These are phyloP conservation scores for Pseudorhombus dupliciocellatus DNA, from an alignment of 2,113 vertebrate species.

Conservation along the genomic window DNA sequence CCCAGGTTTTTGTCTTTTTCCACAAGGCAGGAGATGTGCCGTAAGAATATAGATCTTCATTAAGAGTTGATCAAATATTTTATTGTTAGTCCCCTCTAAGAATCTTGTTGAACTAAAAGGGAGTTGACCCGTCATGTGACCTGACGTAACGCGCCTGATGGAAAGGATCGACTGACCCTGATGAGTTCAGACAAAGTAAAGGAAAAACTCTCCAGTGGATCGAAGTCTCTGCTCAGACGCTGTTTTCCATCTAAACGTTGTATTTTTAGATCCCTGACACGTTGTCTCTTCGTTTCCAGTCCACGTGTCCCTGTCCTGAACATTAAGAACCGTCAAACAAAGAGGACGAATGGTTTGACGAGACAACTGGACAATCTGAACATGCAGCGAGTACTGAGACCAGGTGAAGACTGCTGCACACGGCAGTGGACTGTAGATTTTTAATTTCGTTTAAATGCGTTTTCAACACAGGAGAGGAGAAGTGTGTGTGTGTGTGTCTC, in stretches of 20 bases:
- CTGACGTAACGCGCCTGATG: not conserved
- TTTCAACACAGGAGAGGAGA: conserved; percentile 10
- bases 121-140: not conserved
- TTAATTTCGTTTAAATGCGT: not conserved
- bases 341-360: not conserved
- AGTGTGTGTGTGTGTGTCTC: not conserved
- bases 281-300: conserved; percentile 29
- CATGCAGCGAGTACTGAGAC: not conserved
- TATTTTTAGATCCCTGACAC: conserved; percentile 46
- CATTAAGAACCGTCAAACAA: not conserved
- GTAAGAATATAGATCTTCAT: too few species aligned
- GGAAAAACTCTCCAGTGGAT: conserved; percentile 4
- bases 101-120: not conserved
- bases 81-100: not conserved
- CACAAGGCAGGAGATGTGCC: too few species aligned
- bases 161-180: conserved; percentile 4
- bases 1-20: too few species aligned
- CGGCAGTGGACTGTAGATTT: not conserved
- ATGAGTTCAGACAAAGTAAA: conserved; percentile 28
- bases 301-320: not conserved
- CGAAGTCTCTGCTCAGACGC: conserved; percentile 2
- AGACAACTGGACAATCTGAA: not conserved
- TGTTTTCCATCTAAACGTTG: conserved; percentile 27
- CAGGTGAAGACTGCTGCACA: not conserved
- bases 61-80: too few species aligned